Percentiles rank a stretch among this genome's conserved stretches.
Conservation (phyloP, 2,113 vertebrate species). For the Sorex fumeus region DNA sequence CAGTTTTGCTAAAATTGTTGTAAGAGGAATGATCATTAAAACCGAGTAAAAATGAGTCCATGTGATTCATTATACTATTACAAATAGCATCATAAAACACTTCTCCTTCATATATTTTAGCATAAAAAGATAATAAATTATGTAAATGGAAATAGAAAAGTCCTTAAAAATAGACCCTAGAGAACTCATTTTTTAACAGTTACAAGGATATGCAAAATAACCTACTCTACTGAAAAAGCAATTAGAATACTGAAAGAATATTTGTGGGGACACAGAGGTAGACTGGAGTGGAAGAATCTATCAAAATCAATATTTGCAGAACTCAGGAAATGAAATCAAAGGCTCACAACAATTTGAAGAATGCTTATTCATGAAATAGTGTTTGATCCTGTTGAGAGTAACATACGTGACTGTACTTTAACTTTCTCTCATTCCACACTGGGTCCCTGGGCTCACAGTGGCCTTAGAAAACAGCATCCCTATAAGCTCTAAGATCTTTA, state of each 20-base stretch:
- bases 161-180: neutral
- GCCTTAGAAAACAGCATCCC: neutral
- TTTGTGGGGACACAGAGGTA: no score
- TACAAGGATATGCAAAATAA: neutral
- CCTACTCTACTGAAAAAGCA: neutral
- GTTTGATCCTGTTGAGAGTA: neutral
- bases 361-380: neutral
- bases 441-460: neutral
- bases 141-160: neutral
- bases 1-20: neutral
- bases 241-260: neutral
- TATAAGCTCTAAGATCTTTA: neutral
- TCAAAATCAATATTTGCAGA: slow-evolving; percentile 7
- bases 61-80: neutral
- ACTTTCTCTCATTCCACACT: neutral
- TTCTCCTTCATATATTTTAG: neutral
- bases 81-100: neutral
- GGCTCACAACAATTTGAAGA: neutral
- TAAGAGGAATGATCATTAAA: neutral
- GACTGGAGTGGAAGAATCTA: no score
- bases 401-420: neutral
- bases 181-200: neutral
- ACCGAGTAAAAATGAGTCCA: neutral
- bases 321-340: neutral
- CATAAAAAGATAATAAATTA: neutral